A percentile compares a stretch with the other conserved stretches of the same genome.
Conservation (phyloP, 1,140 invertebrate species). For the Heterodera carotae region DNA sequence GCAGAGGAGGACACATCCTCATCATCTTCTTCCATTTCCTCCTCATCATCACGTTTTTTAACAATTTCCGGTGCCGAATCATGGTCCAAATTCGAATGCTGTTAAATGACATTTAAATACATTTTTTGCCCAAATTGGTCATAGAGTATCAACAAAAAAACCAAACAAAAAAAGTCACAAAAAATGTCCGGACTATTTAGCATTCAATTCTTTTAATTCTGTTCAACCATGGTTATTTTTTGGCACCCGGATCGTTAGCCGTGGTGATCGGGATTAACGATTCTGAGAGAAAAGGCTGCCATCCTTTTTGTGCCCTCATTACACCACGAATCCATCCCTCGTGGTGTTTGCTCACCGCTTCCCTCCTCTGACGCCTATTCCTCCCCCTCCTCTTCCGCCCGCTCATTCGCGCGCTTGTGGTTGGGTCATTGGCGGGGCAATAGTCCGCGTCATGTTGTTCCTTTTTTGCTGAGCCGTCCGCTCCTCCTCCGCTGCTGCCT, state of each 20-base stretch:
- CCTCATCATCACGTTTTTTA: constrained; percentile 6
- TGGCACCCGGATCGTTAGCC: too few relatives aligned
- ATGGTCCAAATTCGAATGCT: too few relatives aligned
- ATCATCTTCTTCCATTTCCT: not conserved
- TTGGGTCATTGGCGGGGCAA: not conserved
- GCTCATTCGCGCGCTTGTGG: not conserved
- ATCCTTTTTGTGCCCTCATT: not conserved
- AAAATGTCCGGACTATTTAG: too few relatives aligned
- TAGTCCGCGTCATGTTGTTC: constrained; percentile 38
- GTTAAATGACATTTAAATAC: too few relatives aligned
- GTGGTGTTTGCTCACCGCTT: constrained; percentile 21
- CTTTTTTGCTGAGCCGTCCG: constrained; percentile 35
- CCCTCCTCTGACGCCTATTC: not conserved
- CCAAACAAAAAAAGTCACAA: too few relatives aligned
- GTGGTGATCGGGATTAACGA: too few relatives aligned
- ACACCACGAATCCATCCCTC: constrained; percentile 2
- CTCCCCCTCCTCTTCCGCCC: constrained; percentile 13
- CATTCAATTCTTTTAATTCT: too few relatives aligned
- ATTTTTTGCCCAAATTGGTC: constrained; percentile 16
- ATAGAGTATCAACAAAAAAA: too few relatives aligned
- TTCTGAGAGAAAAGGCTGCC: too few relatives aligned
- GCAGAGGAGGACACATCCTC: not conserved
- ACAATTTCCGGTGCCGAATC: too few relatives aligned
- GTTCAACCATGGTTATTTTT: too few relatives aligned
- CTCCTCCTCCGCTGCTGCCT: too few relatives aligned